Base-by-base conservation (phyloP, 2,797 vertebrate genomes). In the Lepus townsendii region DNA sequence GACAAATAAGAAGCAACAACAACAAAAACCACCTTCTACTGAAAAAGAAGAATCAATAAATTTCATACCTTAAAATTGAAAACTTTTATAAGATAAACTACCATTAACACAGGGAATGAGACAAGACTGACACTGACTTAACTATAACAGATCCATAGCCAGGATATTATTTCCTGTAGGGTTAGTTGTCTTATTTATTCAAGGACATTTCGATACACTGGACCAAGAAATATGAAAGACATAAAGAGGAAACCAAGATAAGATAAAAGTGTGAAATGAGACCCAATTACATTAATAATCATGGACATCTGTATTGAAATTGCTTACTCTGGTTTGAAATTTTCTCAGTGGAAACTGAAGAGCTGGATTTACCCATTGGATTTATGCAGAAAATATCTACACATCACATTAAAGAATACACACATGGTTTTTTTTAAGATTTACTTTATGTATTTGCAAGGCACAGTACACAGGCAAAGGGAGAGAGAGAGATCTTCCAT, bases 21-120 rank as follows among this genome's bases (percentile, higher is more conserved):
- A 12, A 54, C 11, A 54, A 12, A 54, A 54, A 54, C 11, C 16
- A 12, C 52, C 52, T 54, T 32, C 50, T 75, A 72, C 38, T 82
- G 9, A 76, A 47, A 62, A 88, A 88, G 62, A 79, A 90, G 38
- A 78, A 42, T 86, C 42, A 80, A 3, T 75, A 86, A 27, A n/a
- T 82, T 80, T 72, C 57, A 85, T 19, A 85, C 27, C 72, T 88
- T 88, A 63, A 90, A 90, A 88, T n/a, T 20, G 27, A 94, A 85
- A 65, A 38, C 11, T 38, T n/a, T 26, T 42, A 3, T 93, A 50
- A 60, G 27, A 63, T 50, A 75, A 90, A 26, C 60, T 75, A 30
- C 35, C 16, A 65, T 94, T 83, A 83, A 69, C 8, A 75, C 63
- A 38, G n/a, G 60, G 89, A 93, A 65, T 35, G 10, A 78, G 10